Base-by-base conservation (phyloP, 2,888 invertebrate genomes). In the Amiota communis region DNA sequence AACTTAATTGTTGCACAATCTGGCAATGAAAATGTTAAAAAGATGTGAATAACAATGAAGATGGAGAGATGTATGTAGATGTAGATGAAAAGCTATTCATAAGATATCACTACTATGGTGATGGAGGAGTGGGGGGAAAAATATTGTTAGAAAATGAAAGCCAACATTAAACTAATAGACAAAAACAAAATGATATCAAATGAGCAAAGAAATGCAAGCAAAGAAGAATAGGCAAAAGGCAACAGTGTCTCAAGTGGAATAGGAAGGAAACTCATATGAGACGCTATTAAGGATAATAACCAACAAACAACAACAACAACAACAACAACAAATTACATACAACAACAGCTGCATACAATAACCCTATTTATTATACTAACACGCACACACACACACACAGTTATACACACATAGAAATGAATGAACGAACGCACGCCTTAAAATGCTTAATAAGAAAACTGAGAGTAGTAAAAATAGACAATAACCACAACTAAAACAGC, bases 271-370 rank as follows among this genome's bases (percentile, higher is more conserved):
- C 53, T 15, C 8, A 53, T 53, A 53, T 53, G 53, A 36, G 36
- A 53, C n/a, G 13, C 59, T 47, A 64, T 84, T 81, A 84, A 81
- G 83, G 76, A 79, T 77, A 77, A 84, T 82, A 77, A 84, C 83
- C 81, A 83, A 80, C n/a, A 79, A 76, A 76, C 80, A 71, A 59
- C 69, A 69, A 70, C 8, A 13, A 56, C 10, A 53, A 53, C 11
- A 53, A 51, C 49, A n/a, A 68, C 53, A 68, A 13, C 12, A 10
- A 53, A 65, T 77, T 76, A 63, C 63, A 76, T 36, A 73, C 74
- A 80, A 77, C 81, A 76, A 65, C 81, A 82, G 83, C 82, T 82
- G 82, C 46, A 74, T 75, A 75, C 83, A 81, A 81, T 82, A 80
- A 77, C 77, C 83, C 78, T 74, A 69, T 74, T 77, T 75, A 67